These are phyloP conservation scores for Hypolimnas misippus DNA, from an alignment of 2,888 invertebrate genomes.

Conservation along the genomic window DNA sequence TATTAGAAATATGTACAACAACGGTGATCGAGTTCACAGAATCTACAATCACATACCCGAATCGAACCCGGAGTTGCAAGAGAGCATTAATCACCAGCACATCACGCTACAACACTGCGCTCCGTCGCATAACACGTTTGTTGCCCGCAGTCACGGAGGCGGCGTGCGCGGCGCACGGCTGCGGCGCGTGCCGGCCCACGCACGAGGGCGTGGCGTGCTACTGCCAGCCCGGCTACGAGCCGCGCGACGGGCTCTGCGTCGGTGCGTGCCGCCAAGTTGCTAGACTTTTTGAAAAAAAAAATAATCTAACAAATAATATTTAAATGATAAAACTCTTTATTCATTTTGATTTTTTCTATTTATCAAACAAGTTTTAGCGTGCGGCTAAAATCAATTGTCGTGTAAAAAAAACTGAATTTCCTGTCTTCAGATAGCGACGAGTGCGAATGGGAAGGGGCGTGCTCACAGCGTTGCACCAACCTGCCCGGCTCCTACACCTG, in stretches of 20 bases:
- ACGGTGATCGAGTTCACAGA: too few species aligned
- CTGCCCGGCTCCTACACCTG: slow-evolving; percentile 88
- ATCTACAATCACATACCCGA: too few species aligned
- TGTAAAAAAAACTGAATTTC: background rate
- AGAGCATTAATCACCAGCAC: too few species aligned
- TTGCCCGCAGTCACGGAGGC: slow-evolving; percentile 62
- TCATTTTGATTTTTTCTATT: too few species aligned
- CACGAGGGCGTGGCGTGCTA: slow-evolving; percentile 89
- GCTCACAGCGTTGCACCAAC: slow-evolving; percentile 90
- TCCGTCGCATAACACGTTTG: too few species aligned
- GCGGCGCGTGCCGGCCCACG: slow-evolving; percentile 89
- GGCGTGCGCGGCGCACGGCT: slow-evolving; percentile 80
- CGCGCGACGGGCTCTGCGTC: slow-evolving; percentile 85
- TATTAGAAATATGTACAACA: too few species aligned
- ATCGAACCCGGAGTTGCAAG: too few species aligned
- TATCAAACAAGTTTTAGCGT: too few species aligned
- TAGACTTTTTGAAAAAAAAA: background rate
- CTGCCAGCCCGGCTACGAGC: slow-evolving; percentile 87
- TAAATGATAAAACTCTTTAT: too few species aligned
- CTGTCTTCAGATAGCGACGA: slow-evolving; percentile 88
- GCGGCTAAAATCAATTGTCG: too few species aligned
- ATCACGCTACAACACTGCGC: too few species aligned
- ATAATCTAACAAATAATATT: too few species aligned
- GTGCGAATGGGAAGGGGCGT: slow-evolving; percentile 87
- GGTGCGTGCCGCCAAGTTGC: slow-evolving; percentile 53